Percentiles rank a stretch among this genome's conserved stretches.
These are phyloP conservation scores for Odocoileus virginianus DNA, from an alignment of 2,113 vertebrate species.

Conservation along the genomic window DNA sequence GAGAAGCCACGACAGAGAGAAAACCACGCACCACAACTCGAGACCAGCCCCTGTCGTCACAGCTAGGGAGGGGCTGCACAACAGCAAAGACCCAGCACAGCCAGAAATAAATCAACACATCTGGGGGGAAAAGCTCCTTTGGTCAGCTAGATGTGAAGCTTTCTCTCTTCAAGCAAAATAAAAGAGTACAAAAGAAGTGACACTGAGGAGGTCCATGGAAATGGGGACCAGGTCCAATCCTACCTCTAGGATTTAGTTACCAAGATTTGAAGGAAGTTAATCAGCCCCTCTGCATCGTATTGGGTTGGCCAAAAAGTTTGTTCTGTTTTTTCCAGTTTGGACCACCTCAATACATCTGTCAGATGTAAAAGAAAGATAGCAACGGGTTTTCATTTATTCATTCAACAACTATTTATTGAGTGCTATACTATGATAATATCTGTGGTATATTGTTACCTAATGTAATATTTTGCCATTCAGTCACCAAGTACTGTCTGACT, in stretches of 20 bases:
- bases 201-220: background rate
- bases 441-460: background rate
- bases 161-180: background rate
- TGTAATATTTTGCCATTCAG: background rate
- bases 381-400: background rate
- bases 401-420: background rate
- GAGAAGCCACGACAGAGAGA: background rate
- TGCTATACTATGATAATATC: background rate
- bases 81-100: background rate
- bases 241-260: background rate
- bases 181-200: background rate
- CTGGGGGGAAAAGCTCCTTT: background rate
- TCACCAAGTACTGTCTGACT: background rate
- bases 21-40: rapidly evolving
- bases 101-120: background rate
- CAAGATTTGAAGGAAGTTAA: background rate
- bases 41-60: background rate
- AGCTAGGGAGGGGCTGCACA: background rate
- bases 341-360: background rate
- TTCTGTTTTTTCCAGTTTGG: background rate
- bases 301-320: background rate
- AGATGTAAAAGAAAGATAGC: background rate
- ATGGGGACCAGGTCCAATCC: background rate
- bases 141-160: background rate
- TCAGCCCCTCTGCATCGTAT: background rate